Percentiles rank a stretch among this genome's conserved stretches.
Conservation (phyloP, 1,140 invertebrate genomes). For the Heliconius melpomene region DNA sequence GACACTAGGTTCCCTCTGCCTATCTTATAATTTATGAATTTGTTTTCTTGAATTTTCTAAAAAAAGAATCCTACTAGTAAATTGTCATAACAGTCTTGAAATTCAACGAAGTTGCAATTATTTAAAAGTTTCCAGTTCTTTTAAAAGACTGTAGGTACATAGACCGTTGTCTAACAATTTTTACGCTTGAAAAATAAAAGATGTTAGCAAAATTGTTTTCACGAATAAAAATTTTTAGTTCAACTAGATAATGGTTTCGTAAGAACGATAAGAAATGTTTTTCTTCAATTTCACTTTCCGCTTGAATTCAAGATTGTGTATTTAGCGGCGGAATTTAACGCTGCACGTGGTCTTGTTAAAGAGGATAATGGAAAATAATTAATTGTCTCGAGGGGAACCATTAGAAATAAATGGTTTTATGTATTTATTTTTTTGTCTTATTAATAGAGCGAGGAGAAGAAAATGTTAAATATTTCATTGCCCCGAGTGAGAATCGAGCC, state of each 20-base stretch:
- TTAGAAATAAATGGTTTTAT: too few species aligned
- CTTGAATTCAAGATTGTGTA: background rate
- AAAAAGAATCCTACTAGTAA: background rate
- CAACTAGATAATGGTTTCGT: background rate
- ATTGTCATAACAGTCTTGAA: background rate
- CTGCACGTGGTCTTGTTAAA: background rate
- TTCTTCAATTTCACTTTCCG: background rate
- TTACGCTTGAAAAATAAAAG: constrained; percentile 9
- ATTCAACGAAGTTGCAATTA: background rate
- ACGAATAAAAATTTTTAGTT: background rate
- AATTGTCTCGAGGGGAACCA: background rate
- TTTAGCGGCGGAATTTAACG: background rate
- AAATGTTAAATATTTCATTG: too few species aligned
- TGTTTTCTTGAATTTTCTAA: too few species aligned
- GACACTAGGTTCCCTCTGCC: too few species aligned
- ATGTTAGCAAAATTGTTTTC: background rate
- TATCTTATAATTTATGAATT: too few species aligned
- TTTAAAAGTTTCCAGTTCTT: constrained; percentile 4
- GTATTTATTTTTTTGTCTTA: too few species aligned
- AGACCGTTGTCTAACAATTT: background rate
- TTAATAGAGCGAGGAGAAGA: too few species aligned
- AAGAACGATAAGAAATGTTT: background rate
- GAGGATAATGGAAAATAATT: background rate
- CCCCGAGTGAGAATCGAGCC: too few species aligned
- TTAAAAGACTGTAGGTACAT: background rate